phyloP scores from a whole-genome alignment of 2,888 invertebrate species.

The Ctenicera cuprea region DNA sequence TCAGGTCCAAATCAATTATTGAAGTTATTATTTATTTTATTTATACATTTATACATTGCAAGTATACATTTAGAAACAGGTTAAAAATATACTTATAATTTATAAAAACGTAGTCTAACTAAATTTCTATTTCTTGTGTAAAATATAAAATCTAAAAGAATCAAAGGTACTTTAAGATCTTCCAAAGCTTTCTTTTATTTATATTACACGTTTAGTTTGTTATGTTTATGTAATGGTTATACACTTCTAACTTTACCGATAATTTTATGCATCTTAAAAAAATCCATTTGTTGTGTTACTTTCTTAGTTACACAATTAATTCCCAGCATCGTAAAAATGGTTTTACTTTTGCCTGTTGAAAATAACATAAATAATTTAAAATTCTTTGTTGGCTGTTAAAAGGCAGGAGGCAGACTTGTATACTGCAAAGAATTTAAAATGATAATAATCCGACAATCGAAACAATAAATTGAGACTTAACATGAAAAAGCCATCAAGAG shows the following conservation, averaged over 20 bases:
- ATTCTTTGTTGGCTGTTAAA: constrained; percentile 32
- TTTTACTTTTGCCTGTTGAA: constrained; percentile 17
- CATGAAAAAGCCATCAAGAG: constrained; percentile 57
- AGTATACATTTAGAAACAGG: too few relatives aligned
- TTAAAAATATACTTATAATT: too few relatives aligned
- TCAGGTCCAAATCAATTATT: too few relatives aligned
- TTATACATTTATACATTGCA: too few relatives aligned
- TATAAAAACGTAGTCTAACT: too few relatives aligned
- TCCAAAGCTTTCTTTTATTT: too few relatives aligned
- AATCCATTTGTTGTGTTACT: not conserved
- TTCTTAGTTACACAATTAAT: constrained; percentile 11
- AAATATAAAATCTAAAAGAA: too few relatives aligned
- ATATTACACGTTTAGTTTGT: too few relatives aligned
- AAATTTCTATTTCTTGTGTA: too few relatives aligned
- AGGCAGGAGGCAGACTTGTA: constrained; percentile 27
- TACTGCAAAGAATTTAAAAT: constrained; percentile 51
- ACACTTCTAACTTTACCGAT: not conserved
- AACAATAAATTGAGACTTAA: constrained; percentile 56
- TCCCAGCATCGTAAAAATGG: constrained; percentile 9
- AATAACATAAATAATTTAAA: constrained; percentile 29
- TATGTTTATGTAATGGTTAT: not conserved
- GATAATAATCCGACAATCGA: constrained; percentile 57
- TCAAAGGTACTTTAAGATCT: too few relatives aligned
- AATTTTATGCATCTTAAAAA: constrained; percentile 7
- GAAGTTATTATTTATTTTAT: too few relatives aligned